Conservation (phyloP, 92 coral and sea anemone species). For the Epizoanthus fatuus region DNA sequence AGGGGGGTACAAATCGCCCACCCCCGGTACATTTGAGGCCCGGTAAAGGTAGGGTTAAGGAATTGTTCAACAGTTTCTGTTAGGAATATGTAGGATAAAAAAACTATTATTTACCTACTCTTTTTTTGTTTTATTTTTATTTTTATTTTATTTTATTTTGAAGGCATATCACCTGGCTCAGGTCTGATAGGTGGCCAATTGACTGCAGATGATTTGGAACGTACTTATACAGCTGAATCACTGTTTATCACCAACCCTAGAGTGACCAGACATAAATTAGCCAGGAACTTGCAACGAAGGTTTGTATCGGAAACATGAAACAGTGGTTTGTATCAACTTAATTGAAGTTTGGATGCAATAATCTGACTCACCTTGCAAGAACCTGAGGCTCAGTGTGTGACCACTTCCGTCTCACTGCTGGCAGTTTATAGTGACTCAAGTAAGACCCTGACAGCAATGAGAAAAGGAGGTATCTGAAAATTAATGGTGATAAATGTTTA, state of each 20-base stretch:
- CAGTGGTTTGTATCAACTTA: too few species aligned
- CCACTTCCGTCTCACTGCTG: too few species aligned
- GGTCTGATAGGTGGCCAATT: neutral
- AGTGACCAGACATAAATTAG: neutral
- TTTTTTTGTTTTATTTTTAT: neutral
- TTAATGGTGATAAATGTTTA: too few species aligned
- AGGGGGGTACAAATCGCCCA: too few species aligned
- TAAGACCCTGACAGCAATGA: too few species aligned
- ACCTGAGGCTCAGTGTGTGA: neutral
- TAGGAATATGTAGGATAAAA: neutral
- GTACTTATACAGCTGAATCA: neutral
- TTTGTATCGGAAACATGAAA: neutral
- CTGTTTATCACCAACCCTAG: neutral
- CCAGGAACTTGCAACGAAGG: constrained; percentile 1
- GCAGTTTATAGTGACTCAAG: too few species aligned
- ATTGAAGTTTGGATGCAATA: neutral
- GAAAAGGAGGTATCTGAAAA: too few species aligned
- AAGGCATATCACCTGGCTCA: neutral
- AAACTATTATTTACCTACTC: neutral
- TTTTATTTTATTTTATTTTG: neutral
- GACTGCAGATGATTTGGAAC: neutral
- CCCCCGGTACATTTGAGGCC: too few species aligned
- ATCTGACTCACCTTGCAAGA: neutral
- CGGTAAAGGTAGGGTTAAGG: neutral
- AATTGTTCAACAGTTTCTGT: neutral